Evolutionary conservation across 2,888 invertebrate species (phyloP).

Genomic region (Synergus japonicus): DNA sequence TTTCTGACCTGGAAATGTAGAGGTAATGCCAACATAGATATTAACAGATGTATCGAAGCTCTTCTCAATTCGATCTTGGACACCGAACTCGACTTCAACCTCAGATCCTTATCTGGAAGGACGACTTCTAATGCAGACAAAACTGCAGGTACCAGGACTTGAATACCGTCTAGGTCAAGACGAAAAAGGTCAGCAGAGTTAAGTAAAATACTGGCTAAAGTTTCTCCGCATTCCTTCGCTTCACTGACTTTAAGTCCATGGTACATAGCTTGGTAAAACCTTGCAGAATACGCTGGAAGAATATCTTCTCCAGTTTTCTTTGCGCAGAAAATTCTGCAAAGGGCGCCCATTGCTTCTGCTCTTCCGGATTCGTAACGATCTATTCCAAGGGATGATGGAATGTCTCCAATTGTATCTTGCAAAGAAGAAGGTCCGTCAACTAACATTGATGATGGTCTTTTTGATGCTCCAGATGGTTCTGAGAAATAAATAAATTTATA

Average conservation of each 20-base stretch:
- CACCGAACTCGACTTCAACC: conserved; percentile 84
- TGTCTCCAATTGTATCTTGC: conserved; percentile 83
- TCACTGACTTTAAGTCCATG: conserved; percentile 87
- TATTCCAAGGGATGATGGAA: conserved; percentile 85
- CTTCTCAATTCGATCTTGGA: conserved; percentile 90
- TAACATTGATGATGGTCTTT: conserved; percentile 84
- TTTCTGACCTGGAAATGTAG: conserved; percentile 87
- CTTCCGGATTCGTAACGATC: conserved; percentile 90
- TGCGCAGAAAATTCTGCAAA: conserved; percentile 97
- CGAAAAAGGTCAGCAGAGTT: conserved; percentile 93
- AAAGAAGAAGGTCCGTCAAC: conserved; percentile 84
- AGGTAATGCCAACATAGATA: conserved; percentile 95
- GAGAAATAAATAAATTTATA: conserved; percentile 23
- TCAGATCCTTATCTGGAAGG: conserved; percentile 90
- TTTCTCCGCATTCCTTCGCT: conserved; percentile 84
- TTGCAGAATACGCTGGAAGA: conserved; percentile 93
- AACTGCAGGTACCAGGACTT: conserved; percentile 93
- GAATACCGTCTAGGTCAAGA: conserved; percentile 94
- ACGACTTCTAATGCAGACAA: conserved; percentile 94
- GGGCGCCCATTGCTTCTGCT: conserved; percentile 95
- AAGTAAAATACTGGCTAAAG: conserved; percentile 91
- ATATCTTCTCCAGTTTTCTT: conserved; percentile 97
- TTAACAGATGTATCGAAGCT: conserved; percentile 93
- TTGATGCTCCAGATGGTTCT: conserved; percentile 77
- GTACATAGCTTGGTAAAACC: conserved; percentile 94